These are phyloP conservation scores for Ctenopoma multispine DNA, from an alignment of 2,797 vertebrate species.

Conservation along the genomic window DNA sequence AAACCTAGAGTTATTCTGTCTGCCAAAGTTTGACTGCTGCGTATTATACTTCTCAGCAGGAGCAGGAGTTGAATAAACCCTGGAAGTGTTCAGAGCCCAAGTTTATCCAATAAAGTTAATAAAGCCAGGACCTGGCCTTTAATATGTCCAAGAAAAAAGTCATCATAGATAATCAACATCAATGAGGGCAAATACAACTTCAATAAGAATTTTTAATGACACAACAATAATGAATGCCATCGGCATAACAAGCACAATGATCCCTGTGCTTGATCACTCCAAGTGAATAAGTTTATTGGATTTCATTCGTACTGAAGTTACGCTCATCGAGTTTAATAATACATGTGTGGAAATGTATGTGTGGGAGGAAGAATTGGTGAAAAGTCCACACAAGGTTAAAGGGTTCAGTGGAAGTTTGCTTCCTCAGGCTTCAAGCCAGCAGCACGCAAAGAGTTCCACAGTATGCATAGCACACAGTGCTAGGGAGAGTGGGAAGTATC, in stretches of 20 bases:
- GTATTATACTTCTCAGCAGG: slow-evolving; percentile 11
- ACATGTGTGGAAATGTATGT: slow-evolving; percentile 24
- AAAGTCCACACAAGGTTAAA: slow-evolving; percentile 9
- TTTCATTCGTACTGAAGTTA: slow-evolving; percentile 65
- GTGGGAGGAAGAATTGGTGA: slow-evolving; percentile 20
- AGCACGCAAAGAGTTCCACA: neutral
- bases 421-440: neutral
- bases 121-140: slow-evolving; percentile 28
- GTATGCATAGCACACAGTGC: no score
- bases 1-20: slow-evolving; percentile 7
- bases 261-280: slow-evolving; percentile 55
- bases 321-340: slow-evolving; percentile 44
- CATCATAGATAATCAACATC: slow-evolving; percentile 64
- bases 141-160: slow-evolving; percentile 39
- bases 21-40: slow-evolving; percentile 1
- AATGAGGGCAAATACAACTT: slow-evolving; percentile 51
- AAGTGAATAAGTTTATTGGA: slow-evolving; percentile 70
- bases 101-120: slow-evolving; percentile 44
- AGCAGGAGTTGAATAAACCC: slow-evolving; percentile 24
- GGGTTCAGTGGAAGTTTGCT: slow-evolving; percentile 15
- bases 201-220: slow-evolving; percentile 66
- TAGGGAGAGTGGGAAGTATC: no score
- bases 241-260: slow-evolving; percentile 59
- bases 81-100: slow-evolving; percentile 4
- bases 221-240: slow-evolving; percentile 51